A percentile compares a stretch with the other conserved stretches of the same genome.
These are phyloP conservation scores for Agrilus biguttatus DNA, from an alignment of 2,888 invertebrate species.

Conservation along the genomic window DNA sequence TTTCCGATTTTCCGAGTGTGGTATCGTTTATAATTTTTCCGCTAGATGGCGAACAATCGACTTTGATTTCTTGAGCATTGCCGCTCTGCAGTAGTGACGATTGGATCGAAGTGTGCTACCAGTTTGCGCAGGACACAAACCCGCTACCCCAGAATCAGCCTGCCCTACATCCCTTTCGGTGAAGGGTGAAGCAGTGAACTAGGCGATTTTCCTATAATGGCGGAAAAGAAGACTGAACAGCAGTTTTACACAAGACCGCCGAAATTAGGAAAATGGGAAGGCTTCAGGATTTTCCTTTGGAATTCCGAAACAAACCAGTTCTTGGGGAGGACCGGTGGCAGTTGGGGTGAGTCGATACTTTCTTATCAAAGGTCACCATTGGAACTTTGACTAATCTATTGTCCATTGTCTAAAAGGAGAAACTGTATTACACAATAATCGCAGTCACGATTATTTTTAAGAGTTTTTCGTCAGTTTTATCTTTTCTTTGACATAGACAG, in stretches of 20 bases:
- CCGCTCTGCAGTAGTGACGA: constrained; percentile 8
- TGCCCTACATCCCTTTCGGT: constrained; percentile 17
- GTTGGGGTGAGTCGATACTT: constrained; percentile 69
- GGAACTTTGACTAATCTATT: too few species aligned
- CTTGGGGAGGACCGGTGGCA: constrained; percentile 79
- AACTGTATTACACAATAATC: too few species aligned
- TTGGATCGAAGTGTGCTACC: constrained; percentile 19
- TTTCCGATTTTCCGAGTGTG: too few species aligned
- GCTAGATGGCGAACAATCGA: too few species aligned
- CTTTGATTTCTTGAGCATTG: too few species aligned
- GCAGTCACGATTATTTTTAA: too few species aligned
- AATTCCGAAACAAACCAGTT: constrained; percentile 86
- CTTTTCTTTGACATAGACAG: too few species aligned
- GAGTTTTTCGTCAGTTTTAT: too few species aligned
- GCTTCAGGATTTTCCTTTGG: constrained; percentile 74
- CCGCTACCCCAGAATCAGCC: constrained; percentile 20
- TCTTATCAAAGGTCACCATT: too few species aligned
- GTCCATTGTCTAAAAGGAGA: too few species aligned
- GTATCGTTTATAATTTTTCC: too few species aligned
- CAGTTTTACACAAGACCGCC: constrained; percentile 71
- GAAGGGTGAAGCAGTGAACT: constrained; percentile 16
- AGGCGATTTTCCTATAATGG: constrained; percentile 23
- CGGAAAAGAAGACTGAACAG: constrained; percentile 67
- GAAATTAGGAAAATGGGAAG: constrained; percentile 73
- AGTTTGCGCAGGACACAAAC: constrained; percentile 20